These are phyloP conservation scores for Nasalis larvatus DNA, from an alignment of 2,113 vertebrate genomes.

Conservation along the genomic window DNA sequence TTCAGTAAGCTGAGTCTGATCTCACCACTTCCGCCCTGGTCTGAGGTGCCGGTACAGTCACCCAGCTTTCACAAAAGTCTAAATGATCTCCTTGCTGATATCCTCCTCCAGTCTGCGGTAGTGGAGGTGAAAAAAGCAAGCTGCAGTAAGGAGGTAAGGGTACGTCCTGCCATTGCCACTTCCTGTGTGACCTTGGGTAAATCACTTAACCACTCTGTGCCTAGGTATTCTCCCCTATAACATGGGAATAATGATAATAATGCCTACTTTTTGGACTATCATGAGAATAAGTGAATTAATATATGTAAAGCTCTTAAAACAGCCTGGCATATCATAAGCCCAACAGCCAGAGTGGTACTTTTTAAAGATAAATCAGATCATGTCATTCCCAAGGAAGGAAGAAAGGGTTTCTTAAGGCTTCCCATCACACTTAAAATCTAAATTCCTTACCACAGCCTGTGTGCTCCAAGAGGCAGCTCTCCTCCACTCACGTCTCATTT, in stretches of 20 bases:
- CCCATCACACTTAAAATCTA: not conserved
- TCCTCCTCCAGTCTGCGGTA: not conserved
- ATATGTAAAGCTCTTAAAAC: fast-evolving
- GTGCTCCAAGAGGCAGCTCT: not conserved
- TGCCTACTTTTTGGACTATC: fast-evolving
- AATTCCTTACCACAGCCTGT: not conserved
- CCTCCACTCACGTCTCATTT: not conserved
- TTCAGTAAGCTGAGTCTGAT: fast-evolving
- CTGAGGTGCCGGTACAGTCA: not conserved
- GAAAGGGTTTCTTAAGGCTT: not conserved
- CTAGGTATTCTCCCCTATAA: not conserved
- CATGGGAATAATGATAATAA: not conserved
- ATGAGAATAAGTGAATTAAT: not conserved
- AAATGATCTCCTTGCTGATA: too few relatives aligned
- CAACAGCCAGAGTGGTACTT: not conserved
- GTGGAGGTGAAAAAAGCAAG: fast-evolving
- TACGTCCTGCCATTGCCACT: not conserved
- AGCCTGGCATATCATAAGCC: not conserved
- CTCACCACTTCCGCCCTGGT: not conserved
- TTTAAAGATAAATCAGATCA: not conserved
- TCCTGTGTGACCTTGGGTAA: not conserved
- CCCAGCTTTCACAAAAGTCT: not conserved
- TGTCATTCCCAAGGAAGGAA: not conserved
- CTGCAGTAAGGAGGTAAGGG: not conserved
- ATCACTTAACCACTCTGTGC: not conserved